phyloP scores from a whole-genome alignment of 2,888 invertebrate species.

The Lithophane leautieri region DNA sequence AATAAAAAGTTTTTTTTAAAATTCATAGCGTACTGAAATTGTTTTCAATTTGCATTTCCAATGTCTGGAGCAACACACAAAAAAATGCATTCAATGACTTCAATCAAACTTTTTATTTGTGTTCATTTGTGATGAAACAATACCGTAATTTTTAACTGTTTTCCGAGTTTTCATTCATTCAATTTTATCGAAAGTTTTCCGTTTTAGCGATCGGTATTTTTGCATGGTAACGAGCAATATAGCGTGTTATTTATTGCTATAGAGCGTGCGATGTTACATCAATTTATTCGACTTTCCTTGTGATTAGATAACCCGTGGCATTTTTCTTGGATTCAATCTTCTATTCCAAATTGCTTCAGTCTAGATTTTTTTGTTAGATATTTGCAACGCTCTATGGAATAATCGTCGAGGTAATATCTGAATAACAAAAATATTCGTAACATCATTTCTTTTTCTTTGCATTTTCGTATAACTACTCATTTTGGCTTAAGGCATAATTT shows the following conservation, averaged over 20 bases:
- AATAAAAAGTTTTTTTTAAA: conserved; percentile 1
- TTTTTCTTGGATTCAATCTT: conserved; percentile 49
- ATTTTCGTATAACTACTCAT: no score
- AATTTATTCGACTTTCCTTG: conserved; percentile 26
- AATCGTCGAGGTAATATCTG: conserved; percentile 2
- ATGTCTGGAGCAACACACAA: conserved; percentile 34
- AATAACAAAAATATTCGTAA: background rate
- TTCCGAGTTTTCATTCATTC: conserved; percentile 28
- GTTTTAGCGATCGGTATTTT: conserved; percentile 19
- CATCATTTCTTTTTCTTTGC: background rate
- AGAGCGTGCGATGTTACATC: conserved; percentile 31
- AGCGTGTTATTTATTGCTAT: conserved; percentile 49
- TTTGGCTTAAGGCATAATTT: background rate
- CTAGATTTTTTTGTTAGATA: background rate
- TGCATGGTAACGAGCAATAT: conserved; percentile 44
- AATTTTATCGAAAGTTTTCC: conserved; percentile 32
- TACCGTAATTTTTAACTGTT: conserved; percentile 38
- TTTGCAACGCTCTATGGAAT: background rate
- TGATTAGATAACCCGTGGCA: conserved; percentile 32
- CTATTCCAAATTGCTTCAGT: conserved; percentile 42
- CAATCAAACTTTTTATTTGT: conserved; percentile 41
- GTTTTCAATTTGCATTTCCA: conserved; percentile 23
- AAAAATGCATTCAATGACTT: conserved; percentile 17
- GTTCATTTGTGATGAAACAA: conserved; percentile 33
- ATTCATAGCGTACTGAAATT: background rate